A percentile compares a stretch with the other conserved stretches of the same genome.
Evolutionary conservation across 2,888 invertebrate species (phyloP).

Genomic region (Muscina levida): DNA sequence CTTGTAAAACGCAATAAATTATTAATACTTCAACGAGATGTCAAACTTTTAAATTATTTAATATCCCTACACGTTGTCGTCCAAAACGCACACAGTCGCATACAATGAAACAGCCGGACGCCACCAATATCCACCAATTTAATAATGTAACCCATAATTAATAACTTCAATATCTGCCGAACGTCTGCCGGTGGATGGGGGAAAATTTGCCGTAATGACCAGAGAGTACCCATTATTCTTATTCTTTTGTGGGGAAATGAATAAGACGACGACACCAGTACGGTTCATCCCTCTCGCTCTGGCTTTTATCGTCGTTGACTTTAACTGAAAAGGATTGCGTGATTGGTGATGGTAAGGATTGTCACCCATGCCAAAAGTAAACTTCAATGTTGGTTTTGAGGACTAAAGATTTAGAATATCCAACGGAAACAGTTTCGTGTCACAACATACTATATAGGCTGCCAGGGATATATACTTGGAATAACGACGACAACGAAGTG

Average conservation of each 20-base stretch:
- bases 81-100: slow-evolving; percentile 20
- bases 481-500: slow-evolving; percentile 54
- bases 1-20: slow-evolving; percentile 55
- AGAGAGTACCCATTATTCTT: slow-evolving; percentile 15
- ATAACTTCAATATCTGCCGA: slow-evolving; percentile 36
- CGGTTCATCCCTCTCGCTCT: not conserved
- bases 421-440: slow-evolving; percentile 62
- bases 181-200: too few species aligned
- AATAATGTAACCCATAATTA: slow-evolving; percentile 60
- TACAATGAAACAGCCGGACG: slow-evolving; percentile 31
- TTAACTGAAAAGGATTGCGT: slow-evolving; percentile 60
- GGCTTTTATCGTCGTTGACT: not conserved
- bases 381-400: slow-evolving; percentile 34
- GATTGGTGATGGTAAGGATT: slow-evolving; percentile 63
- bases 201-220: slow-evolving; percentile 49
- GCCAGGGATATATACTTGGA: not conserved
- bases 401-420: slow-evolving; percentile 19
- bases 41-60: slow-evolving; percentile 65
- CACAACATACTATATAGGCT: slow-evolving; percentile 54
- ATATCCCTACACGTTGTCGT: slow-evolving; percentile 54
- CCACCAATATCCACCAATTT: slow-evolving; percentile 38
- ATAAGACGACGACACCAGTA: slow-evolving; percentile 12
- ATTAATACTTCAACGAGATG: slow-evolving; percentile 62
- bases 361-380: slow-evolving; percentile 67
- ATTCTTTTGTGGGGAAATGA: slow-evolving; percentile 11